Percentiles rank a stretch among this genome's conserved stretches.
These are phyloP conservation scores for Drosophila pseudotalamancana DNA, from an alignment of 2,888 invertebrate species.

Conservation along the genomic window DNA sequence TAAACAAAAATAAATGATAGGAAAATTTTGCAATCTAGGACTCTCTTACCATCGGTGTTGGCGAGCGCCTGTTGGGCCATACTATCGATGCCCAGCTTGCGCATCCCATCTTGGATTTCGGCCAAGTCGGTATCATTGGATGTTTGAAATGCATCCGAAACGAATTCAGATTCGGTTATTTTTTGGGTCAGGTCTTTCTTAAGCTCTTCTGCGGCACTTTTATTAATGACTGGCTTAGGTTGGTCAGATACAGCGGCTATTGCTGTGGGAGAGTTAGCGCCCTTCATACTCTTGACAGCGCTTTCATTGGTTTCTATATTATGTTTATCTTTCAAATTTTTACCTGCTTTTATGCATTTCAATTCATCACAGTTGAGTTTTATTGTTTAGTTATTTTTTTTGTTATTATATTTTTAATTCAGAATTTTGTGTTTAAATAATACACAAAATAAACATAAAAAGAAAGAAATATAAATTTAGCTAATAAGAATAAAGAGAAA, in stretches of 20 bases:
- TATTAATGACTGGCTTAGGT: slow-evolving; percentile 47
- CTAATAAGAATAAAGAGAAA: slow-evolving; percentile 6
- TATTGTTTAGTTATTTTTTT: slow-evolving; percentile 21
- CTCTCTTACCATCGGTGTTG: slow-evolving; percentile 84
- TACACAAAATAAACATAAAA: slow-evolving; percentile 29
- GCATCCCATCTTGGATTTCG: slow-evolving; percentile 90
- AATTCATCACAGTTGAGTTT: slow-evolving; percentile 47
- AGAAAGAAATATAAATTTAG: slow-evolving; percentile 14
- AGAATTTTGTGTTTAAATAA: slow-evolving; percentile 33
- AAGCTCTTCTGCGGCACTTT: slow-evolving; percentile 15
- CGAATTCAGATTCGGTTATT: slow-evolving; percentile 88
- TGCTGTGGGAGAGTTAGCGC: slow-evolving; percentile 16
- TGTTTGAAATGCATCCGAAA: slow-evolving; percentile 89
- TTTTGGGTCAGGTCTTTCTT: slow-evolving; percentile 38
- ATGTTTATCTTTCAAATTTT: slow-evolving; percentile 36
- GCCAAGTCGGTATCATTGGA: slow-evolving; percentile 87
- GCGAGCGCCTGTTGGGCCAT: slow-evolving; percentile 84
- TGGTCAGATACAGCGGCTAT: slow-evolving; percentile 57
- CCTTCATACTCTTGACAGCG: slow-evolving; percentile 19
- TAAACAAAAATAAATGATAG: slow-evolving; percentile 46
- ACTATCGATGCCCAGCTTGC: slow-evolving; percentile 88
- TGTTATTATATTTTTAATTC: slow-evolving; percentile 22
- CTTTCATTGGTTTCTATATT: slow-evolving; percentile 28
- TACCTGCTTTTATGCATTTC: slow-evolving; percentile 38
- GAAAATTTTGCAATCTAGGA: slow-evolving; percentile 31